phyloP scores from a whole-genome alignment of 2,797 vertebrate species.

The Eospalax fontanierii region DNA sequence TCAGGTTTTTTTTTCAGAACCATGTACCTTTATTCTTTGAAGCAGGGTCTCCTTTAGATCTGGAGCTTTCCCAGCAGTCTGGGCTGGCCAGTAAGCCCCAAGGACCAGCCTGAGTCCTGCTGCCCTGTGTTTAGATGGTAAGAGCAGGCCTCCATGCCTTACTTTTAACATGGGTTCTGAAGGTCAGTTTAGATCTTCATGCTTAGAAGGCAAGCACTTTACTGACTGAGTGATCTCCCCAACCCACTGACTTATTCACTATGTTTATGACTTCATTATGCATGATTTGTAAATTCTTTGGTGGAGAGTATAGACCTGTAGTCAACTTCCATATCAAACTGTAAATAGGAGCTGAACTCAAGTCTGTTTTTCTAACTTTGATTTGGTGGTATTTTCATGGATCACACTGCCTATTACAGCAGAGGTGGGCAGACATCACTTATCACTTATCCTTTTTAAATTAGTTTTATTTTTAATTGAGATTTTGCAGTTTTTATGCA shows the following conservation, averaged over 20 bases:
- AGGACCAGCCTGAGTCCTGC: not conserved
- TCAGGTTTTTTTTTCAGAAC: not conserved
- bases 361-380: not conserved
- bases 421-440: not conserved
- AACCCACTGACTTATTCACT: not conserved
- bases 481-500: too few species aligned
- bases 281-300: constrained; percentile 53
- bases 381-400: not conserved
- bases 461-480: too few species aligned
- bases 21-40: not conserved
- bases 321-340: not conserved
- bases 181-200: not conserved
- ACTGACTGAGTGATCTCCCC: not conserved
- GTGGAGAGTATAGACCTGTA: not conserved
- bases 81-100: not conserved
- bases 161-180: not conserved
- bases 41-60: not conserved
- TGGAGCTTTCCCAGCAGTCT: not conserved
- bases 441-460: not conserved
- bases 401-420: not conserved
- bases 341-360: not conserved
- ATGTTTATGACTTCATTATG: not conserved
- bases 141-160: not conserved
- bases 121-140: not conserved
- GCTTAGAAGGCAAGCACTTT: not conserved